Evolutionary conservation across 1,140 invertebrate genomes (phyloP).

Genomic region (Zeugodacus cucurbitae): DNA sequence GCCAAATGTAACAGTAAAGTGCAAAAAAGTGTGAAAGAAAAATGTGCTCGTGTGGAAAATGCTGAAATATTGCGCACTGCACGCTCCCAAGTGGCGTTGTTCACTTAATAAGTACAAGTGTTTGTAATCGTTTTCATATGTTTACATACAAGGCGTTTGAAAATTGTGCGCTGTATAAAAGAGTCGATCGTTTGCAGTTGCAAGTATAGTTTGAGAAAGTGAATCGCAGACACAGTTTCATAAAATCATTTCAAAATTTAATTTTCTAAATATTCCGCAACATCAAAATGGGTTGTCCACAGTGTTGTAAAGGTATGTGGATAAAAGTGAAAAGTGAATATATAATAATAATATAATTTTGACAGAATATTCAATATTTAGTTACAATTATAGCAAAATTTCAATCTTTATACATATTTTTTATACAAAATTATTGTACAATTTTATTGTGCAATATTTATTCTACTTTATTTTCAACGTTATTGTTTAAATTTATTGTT

Average conservation of each 20-base stretch:
- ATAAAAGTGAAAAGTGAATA: neutral
- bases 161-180: neutral
- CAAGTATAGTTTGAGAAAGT: neutral
- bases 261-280: neutral
- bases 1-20: neutral
- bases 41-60: neutral
- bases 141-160: neutral
- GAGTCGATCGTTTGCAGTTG: neutral
- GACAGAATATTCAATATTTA: no score
- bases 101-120: neutral
- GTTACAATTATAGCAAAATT: no score
- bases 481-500: no score
- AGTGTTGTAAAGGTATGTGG: neutral
- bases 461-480: no score
- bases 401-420: no score
- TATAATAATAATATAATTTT: neutral
- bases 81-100: neutral
- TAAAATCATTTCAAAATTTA: neutral
- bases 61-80: neutral
- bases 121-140: neutral
- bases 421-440: no score
- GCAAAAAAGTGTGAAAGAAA: neutral
- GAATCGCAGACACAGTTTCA: neutral
- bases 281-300: constrained; percentile 17
- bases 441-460: no score